Percentiles rank a stretch among this genome's conserved stretches.
These are phyloP conservation scores for Lucilia cuprina DNA, from an alignment of 1,140 invertebrate species.

Conservation along the genomic window DNA sequence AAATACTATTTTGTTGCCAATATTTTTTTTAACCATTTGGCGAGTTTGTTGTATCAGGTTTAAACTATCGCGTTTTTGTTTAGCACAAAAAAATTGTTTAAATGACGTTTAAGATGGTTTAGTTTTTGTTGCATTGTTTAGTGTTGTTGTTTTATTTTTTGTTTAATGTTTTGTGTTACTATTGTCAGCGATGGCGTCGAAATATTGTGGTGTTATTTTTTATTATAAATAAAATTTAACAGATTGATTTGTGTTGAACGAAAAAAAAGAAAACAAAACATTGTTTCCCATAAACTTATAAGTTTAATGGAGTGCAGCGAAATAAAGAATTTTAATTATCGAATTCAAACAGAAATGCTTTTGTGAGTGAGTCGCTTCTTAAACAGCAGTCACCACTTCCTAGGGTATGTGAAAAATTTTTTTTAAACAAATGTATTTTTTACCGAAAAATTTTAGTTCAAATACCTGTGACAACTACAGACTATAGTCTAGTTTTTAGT, in stretches of 20 bases:
- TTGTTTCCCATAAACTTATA: background rate
- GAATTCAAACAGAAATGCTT: too few relatives aligned
- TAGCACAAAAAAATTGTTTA: slow-evolving; percentile 1
- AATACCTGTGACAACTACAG: too few relatives aligned
- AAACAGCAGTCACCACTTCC: too few relatives aligned
- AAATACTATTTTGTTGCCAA: background rate
- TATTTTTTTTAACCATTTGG: background rate
- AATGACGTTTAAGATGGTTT: slow-evolving; percentile 22
- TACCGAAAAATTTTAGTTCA: too few relatives aligned
- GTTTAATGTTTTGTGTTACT: slow-evolving; percentile 26
- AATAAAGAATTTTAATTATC: too few relatives aligned
- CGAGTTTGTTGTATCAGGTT: slow-evolving; percentile 30
- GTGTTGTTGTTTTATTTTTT: background rate
- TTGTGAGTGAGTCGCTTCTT: too few relatives aligned
- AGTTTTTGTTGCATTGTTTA: slow-evolving; percentile 17
- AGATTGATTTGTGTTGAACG: background rate
- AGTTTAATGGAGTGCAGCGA: too few relatives aligned
- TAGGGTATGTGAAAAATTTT: too few relatives aligned
- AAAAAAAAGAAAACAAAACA: background rate
- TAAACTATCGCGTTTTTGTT: slow-evolving; percentile 23
- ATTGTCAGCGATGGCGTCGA: slow-evolving; percentile 33
- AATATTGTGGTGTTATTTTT: slow-evolving; percentile 26
- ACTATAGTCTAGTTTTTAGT: too few relatives aligned
- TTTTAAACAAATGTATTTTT: too few relatives aligned
- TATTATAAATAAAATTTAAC: background rate